These are phyloP conservation scores for Thymelicus sylvestris DNA, from an alignment of 2,888 invertebrate genomes.

Conservation along the genomic window DNA sequence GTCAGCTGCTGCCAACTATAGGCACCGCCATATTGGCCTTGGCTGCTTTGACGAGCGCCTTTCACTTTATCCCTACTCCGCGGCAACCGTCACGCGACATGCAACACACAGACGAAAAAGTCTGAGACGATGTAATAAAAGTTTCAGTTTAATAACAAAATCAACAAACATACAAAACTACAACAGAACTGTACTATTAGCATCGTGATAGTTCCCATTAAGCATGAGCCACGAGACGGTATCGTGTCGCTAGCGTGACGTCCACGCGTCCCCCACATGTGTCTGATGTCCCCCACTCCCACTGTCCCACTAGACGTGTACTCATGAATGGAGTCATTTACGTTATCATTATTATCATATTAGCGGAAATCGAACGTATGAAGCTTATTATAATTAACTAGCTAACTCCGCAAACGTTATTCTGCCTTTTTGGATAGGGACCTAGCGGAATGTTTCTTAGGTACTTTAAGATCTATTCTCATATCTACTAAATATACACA, in stretches of 20 bases:
- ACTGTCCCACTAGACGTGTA: slow-evolving; percentile 40
- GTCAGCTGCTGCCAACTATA: too few species aligned
- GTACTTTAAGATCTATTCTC: too few species aligned
- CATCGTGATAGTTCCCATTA: slow-evolving; percentile 29
- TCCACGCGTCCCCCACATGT: slow-evolving; percentile 66
- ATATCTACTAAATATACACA: too few species aligned
- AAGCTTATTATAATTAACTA: background rate
- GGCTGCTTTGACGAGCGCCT: too few species aligned
- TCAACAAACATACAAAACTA: background rate
- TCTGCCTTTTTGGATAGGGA: too few species aligned
- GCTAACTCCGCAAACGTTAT: too few species aligned
- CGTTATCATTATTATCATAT: slow-evolving; percentile 15
- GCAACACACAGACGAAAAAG: too few species aligned
- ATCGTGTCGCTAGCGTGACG: slow-evolving; percentile 58
- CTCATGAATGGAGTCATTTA: slow-evolving; percentile 46
- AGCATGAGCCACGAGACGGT: slow-evolving; percentile 48
- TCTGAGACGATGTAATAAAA: too few species aligned
- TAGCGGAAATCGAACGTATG: slow-evolving; percentile 11
- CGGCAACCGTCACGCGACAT: too few species aligned
- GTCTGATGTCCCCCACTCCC: background rate
- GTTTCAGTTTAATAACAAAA: background rate
- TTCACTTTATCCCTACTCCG: too few species aligned
- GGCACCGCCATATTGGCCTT: too few species aligned
- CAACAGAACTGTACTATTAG: background rate
- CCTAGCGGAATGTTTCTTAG: too few species aligned